These are phyloP conservation scores for Cylas formicarius DNA, from an alignment of 1,140 invertebrate species.

Conservation along the genomic window DNA sequence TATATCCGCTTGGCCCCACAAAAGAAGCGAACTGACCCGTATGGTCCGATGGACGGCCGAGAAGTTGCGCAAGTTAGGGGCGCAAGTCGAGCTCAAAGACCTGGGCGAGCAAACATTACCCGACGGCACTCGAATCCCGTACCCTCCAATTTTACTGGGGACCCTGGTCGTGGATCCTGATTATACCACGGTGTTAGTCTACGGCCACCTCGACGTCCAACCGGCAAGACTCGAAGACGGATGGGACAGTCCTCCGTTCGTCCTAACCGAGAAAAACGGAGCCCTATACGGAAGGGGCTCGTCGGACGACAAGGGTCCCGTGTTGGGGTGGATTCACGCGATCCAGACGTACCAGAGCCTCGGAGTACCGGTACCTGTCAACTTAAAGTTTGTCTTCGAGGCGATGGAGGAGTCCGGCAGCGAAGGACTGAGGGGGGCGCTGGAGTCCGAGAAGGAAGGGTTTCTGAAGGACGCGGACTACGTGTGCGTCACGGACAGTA, in stretches of 20 bases:
- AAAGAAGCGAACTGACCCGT: slow-evolving; percentile 61
- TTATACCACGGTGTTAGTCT: slow-evolving; percentile 89
- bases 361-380: slow-evolving; percentile 73
- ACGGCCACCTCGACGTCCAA: slow-evolving; percentile 98
- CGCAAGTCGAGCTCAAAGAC: slow-evolving; percentile 67
- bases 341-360: slow-evolving; percentile 80
- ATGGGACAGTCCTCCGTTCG: slow-evolving; percentile 94
- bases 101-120: slow-evolving; percentile 72
- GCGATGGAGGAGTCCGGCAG: slow-evolving; percentile 98
- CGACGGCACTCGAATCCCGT: slow-evolving; percentile 62
- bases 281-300: slow-evolving; percentile 83
- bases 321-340: slow-evolving; percentile 90
- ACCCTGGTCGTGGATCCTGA: slow-evolving; percentile 72
- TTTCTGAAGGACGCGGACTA: slow-evolving; percentile 86
- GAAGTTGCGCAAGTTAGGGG: slow-evolving; percentile 70
- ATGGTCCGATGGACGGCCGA: slow-evolving; percentile 80
- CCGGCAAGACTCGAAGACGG: slow-evolving; percentile 88
- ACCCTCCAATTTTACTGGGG: slow-evolving; percentile 86
- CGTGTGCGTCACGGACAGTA: slow-evolving; percentile 98
- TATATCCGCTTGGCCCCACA: slow-evolving; percentile 81
- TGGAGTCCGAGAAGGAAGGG: slow-evolving; percentile 64
- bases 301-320: slow-evolving; percentile 91
- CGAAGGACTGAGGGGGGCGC: slow-evolving; percentile 84
- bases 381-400: slow-evolving; percentile 96
- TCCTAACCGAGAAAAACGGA: slow-evolving; percentile 76